A percentile compares a stretch with the other conserved stretches of the same genome.
These are phyloP conservation scores for Lordiphosa andalusiaca DNA, from an alignment of 2,888 invertebrate genomes.

Conservation along the genomic window DNA sequence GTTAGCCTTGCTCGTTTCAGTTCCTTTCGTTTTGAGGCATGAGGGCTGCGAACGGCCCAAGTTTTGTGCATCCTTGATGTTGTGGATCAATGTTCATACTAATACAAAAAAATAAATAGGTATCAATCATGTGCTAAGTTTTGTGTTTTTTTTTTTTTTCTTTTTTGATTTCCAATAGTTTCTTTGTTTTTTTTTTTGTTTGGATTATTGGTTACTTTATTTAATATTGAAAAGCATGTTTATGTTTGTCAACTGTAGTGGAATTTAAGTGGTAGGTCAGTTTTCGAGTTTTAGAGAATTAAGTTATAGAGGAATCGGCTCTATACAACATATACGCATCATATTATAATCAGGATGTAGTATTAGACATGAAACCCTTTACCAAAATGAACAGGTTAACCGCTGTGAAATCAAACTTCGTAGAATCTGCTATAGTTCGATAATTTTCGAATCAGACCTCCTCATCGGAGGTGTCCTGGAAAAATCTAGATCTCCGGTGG, in stretches of 20 bases:
- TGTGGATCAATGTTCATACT: slow-evolving; percentile 75
- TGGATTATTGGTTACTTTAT: not conserved
- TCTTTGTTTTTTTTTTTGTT: slow-evolving; percentile 11
- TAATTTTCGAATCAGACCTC: too few species aligned
- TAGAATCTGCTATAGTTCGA: too few species aligned
- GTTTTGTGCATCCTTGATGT: slow-evolving; percentile 77
- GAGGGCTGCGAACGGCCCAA: slow-evolving; percentile 45
- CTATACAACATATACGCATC: too few species aligned
- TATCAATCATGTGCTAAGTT: slow-evolving; percentile 61
- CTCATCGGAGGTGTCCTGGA: too few species aligned
- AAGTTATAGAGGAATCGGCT: too few species aligned
- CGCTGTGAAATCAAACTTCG: too few species aligned
- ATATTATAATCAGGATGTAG: too few species aligned
- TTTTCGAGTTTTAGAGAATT: too few species aligned
- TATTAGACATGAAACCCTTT: too few species aligned
- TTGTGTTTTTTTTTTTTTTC: slow-evolving; percentile 21
- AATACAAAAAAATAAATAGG: slow-evolving; percentile 36
- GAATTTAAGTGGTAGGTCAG: too few species aligned
- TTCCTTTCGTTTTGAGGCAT: slow-evolving; percentile 74
- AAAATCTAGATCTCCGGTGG: too few species aligned
- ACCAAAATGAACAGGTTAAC: too few species aligned
- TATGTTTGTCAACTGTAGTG: not conserved
- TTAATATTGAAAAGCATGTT: slow-evolving; percentile 6
- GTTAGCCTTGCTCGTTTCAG: slow-evolving; percentile 69
- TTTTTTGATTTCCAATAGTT: not conserved